phyloP scores from a whole-genome alignment of 1,140 invertebrate genomes.

The Patella vulgata region DNA sequence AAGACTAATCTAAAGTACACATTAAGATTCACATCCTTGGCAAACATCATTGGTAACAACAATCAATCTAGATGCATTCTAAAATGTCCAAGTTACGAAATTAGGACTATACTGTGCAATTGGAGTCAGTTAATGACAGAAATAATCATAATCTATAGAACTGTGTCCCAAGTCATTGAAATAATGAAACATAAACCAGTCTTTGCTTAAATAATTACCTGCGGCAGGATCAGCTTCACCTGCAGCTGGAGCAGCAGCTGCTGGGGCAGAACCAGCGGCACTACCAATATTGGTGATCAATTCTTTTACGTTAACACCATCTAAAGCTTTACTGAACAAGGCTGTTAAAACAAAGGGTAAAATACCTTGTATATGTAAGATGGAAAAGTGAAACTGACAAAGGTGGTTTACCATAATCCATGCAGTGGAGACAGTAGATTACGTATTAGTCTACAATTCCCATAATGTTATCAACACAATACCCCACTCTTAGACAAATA shows the following conservation, averaged over 20 bases:
- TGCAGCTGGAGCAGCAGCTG: slow-evolving; percentile 77
- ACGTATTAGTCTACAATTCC: background rate
- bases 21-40: no score
- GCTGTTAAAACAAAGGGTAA: slow-evolving; percentile 62
- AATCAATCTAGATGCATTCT: no score
- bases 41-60: no score
- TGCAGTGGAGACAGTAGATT: background rate
- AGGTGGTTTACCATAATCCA: background rate
- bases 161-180: no score
- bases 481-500: no score
- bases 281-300: slow-evolving; percentile 95
- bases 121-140: no score
- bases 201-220: slow-evolving; percentile 47
- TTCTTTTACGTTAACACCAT: slow-evolving; percentile 93
- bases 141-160: no score
- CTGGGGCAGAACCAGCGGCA: slow-evolving; percentile 85
- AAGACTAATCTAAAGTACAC: no score
- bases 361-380: no score
- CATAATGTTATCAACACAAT: no score
- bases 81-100: no score
- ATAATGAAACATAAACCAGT: background rate
- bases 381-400: background rate
- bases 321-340: slow-evolving; percentile 96
- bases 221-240: slow-evolving; percentile 70
- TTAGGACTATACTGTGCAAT: no score